Evolutionary conservation across 2,888 invertebrate genomes (phyloP).

Genomic region (Deroplatys truncata): DNA sequence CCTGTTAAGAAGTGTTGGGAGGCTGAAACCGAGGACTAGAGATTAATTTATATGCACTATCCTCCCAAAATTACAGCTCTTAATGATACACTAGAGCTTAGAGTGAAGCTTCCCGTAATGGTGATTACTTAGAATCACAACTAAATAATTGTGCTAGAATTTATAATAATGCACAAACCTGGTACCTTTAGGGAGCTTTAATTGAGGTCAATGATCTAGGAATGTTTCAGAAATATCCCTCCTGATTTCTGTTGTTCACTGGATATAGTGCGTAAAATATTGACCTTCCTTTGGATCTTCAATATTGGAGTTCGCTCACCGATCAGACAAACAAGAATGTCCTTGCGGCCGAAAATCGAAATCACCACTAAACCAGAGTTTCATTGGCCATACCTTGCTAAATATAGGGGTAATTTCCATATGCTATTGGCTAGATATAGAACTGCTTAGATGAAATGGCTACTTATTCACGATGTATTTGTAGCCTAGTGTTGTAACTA

Average conservation of each 20-base stretch:
- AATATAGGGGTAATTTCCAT: background rate
- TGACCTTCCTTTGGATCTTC: background rate
- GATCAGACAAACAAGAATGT: background rate
- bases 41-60: conserved; percentile 20
- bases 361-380: background rate
- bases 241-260: background rate
- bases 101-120: background rate
- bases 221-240: background rate
- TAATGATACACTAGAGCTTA: conserved; percentile 14
- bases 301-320: background rate
- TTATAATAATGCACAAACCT: background rate
- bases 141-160: conserved; percentile 10
- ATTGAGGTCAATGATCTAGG: background rate
- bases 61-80: conserved; percentile 17
- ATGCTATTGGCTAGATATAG: background rate
- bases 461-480: no score
- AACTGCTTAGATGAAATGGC: background rate
- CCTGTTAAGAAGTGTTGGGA: background rate
- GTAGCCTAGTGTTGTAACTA: no score
- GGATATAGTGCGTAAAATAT: background rate
- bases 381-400: background rate
- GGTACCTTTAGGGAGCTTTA: background rate
- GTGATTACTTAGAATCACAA: conserved; percentile 13
- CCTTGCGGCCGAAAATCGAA: no score
- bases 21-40: background rate